Evolutionary conservation across 2,113 vertebrate genomes (phyloP).

Genomic region (Tragelaphus scriptus): DNA sequence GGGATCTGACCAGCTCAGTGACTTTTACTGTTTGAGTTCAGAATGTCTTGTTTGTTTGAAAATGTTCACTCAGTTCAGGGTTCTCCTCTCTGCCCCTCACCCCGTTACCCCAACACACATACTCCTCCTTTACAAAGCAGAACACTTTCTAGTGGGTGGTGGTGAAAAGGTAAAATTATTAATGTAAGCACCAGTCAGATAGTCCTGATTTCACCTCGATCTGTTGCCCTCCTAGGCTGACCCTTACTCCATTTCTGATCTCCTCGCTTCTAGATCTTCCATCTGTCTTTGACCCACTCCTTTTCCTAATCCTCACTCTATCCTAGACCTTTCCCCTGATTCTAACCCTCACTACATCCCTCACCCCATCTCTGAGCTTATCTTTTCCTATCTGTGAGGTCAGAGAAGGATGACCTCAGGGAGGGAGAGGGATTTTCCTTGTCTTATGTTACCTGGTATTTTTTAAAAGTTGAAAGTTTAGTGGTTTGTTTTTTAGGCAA

Average conservation of each 20-base stretch:
- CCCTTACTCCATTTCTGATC: neutral
- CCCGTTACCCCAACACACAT: neutral
- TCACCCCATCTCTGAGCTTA: neutral
- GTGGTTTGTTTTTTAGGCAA: neutral
- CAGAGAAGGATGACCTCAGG: neutral
- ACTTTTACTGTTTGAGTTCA: neutral
- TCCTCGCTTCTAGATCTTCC: neutral
- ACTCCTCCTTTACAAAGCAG: neutral
- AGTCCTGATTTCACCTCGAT: neutral
- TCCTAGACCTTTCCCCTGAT: neutral
- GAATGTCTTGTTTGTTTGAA: neutral
- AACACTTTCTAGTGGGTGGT: neutral
- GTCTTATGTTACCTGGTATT: neutral
- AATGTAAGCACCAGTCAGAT: neutral
- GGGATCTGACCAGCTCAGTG: neutral
- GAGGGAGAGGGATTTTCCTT: neutral
- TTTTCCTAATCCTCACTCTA: neutral
- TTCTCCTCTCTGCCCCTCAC: no score
- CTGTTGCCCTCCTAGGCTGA: neutral
- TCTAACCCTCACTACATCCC: neutral
- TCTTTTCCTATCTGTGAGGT: neutral
- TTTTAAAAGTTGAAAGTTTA: conserved; percentile 1
- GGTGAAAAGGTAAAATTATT: neutral
- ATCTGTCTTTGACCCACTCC: neutral
- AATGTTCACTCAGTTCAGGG: neutral